Base-by-base conservation (phyloP, 2,797 vertebrate species). In the Malacoraja senta region DNA sequence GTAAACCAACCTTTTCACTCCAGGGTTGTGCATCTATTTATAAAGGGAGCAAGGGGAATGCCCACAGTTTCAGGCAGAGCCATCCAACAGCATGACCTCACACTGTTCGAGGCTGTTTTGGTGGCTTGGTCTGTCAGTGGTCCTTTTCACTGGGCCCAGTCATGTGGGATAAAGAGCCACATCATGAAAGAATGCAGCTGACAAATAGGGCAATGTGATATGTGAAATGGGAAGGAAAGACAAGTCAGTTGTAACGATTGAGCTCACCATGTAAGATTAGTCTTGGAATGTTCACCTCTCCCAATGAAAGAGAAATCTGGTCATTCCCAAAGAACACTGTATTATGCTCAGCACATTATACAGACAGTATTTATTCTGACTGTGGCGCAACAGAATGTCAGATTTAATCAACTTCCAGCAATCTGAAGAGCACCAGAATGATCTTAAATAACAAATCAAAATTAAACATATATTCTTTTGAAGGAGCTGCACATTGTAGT, bases 151-250 rank as follows among this genome's bases (percentile, higher is more conserved):
- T 94, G 95, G 95, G 95, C 94, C 95, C 95, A 95, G 95, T 96
- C 97, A 95, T 97, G 97, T 97, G 97, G 96, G 94, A 97, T 96
- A 97, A 98, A 97, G 94, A 96, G 96, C 96, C 94, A 96, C 96
- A 95, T 96, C 95, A 94, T 95, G 93, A 94, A 95, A 96, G 95
- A 96, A 96, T 76, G 95, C 96, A 96, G 94, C 95, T 15, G 93
- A 94, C 94, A 95, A 95, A 96, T 95, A 94, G 96, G 95, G 95
- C 95, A 17, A 38, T 93, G 95, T 95, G 95, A 93, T 95, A 94
- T 94, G 95, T 93, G 0, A 0, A 94, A 44, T 77, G 61, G 93
- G 93, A 93, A 86, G 90, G 90, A 92, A 92, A 38, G 94, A 79
- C 94, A 93, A 95, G 94, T 95, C 94, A 94, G 94, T 93, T 94